Conservation (phyloP, 2,888 invertebrate genomes). For the Campoplex capitator region DNA sequence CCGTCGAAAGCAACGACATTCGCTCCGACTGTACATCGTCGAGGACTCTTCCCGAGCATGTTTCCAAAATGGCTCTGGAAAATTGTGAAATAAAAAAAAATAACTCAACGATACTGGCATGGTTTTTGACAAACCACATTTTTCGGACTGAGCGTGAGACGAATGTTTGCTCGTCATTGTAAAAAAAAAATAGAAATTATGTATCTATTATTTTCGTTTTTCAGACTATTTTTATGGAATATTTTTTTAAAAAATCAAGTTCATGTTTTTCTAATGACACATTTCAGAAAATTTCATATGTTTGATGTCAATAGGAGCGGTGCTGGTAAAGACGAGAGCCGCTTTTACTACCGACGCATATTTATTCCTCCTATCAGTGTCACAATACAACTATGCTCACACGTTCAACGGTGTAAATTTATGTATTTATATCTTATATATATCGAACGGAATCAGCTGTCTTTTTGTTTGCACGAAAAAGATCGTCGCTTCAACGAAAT, state of each 20-base stretch:
- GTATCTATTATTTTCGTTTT: neutral
- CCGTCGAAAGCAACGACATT: conserved; percentile 48
- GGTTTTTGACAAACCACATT: neutral
- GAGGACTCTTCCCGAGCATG: conserved; percentile 32
- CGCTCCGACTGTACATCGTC: conserved; percentile 29
- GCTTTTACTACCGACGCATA: neutral
- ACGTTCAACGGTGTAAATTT: neutral
- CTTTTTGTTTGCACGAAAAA: conserved; percentile 21
- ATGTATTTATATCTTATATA: neutral
- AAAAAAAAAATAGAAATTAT: neutral
- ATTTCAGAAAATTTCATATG: neutral
- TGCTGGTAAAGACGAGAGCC: neutral
- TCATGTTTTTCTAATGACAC: neutral
- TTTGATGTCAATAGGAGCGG: neutral
- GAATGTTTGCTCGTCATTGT: neutral
- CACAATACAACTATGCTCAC: neutral
- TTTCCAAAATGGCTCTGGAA: conserved; percentile 54
- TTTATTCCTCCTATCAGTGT: neutral
- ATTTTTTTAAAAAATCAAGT: neutral
- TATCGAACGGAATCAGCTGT: neutral
- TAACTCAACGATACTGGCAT: neutral
- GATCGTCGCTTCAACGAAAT: neutral
- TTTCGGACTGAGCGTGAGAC: neutral
- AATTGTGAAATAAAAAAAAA: conserved; percentile 7
- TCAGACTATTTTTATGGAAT: neutral